phyloP scores from a whole-genome alignment of 2,113 vertebrate genomes.

The Lepisosteus osseus region DNA sequence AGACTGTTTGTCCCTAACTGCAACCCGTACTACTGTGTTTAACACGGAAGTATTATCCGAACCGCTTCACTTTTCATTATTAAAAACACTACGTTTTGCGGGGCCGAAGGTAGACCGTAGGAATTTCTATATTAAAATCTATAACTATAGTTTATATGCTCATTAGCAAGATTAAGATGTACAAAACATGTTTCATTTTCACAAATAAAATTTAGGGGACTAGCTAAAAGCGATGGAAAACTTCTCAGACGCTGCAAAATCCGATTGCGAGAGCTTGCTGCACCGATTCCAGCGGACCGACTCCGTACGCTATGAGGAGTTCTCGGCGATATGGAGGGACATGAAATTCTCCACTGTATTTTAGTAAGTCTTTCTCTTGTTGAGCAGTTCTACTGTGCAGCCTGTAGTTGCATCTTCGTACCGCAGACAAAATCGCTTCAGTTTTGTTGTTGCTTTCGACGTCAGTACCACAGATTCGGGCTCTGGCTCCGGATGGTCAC shows the following conservation, averaged over 20 bases:
- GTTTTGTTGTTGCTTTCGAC: not conserved
- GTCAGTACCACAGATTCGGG: not conserved
- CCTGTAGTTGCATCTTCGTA: too few species aligned
- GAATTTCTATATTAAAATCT: too few species aligned
- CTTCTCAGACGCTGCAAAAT: constrained; percentile 45
- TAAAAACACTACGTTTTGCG: too few species aligned
- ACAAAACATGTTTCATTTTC: too few species aligned
- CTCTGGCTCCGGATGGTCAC: not conserved
- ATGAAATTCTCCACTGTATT: constrained; percentile 80
- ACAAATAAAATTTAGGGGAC: too few species aligned
- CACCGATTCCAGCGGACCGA: constrained; percentile 71
- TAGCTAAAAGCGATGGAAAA: constrained; percentile 18
- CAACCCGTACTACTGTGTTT: too few species aligned
- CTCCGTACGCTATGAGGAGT: constrained; percentile 83
- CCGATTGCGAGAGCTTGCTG: constrained; percentile 80
- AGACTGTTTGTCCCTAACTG: too few species aligned
- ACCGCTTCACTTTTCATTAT: too few species aligned
- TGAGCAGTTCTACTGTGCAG: not conserved
- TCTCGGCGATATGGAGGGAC: constrained; percentile 76
- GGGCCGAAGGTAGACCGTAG: too few species aligned
- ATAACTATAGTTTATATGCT: too few species aligned
- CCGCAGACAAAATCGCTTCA: not conserved
- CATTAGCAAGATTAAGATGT: too few species aligned
- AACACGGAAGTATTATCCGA: too few species aligned
- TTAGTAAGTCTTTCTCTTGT: constrained; percentile 55